A percentile compares a stretch with the other conserved stretches of the same genome.
Evolutionary conservation across 1,140 invertebrate genomes (phyloP).

Genomic region (Brevipalpus yothersi): DNA sequence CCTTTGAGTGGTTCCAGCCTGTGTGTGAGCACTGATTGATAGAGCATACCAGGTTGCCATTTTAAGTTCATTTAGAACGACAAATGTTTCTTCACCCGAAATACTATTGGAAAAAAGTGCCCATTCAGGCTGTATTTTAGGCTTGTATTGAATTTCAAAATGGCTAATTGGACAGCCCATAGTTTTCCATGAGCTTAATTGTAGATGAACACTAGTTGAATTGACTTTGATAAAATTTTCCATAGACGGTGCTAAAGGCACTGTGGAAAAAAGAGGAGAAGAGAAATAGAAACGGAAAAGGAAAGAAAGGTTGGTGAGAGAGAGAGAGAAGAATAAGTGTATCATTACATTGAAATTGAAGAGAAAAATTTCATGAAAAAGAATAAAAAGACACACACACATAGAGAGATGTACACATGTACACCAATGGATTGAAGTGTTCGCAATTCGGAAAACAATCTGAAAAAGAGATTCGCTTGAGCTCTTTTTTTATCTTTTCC

Average conservation of each 20-base stretch:
- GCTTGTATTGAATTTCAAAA: constrained; percentile 15
- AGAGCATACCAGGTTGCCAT: constrained; percentile 38
- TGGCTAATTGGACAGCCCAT: constrained; percentile 25
- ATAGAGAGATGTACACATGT: too few relatives aligned
- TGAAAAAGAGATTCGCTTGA: too few relatives aligned
- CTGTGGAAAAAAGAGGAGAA: constrained; percentile 4
- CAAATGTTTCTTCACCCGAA: neutral
- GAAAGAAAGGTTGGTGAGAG: too few relatives aligned
- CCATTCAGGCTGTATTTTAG: constrained; percentile 13
- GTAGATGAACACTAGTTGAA: constrained; percentile 21
- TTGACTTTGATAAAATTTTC: constrained; percentile 16
- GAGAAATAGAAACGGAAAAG: neutral
- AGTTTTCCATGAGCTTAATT: constrained; percentile 25
- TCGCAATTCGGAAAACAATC: too few relatives aligned
- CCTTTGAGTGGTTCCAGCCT: constrained; percentile 36
- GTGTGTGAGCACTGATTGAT: constrained; percentile 12
- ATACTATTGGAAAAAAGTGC: constrained; percentile 9
- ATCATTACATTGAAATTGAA: too few relatives aligned
- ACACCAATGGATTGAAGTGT: too few relatives aligned
- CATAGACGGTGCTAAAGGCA: constrained; percentile 14
- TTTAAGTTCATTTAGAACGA: constrained; percentile 33
- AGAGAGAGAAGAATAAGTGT: too few relatives aligned
- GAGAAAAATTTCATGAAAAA: too few relatives aligned
- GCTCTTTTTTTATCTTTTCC: too few relatives aligned
- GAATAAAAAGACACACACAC: too few relatives aligned